Percentiles rank a stretch among this genome's conserved stretches.
phyloP scores from a whole-genome alignment of 2,797 vertebrate species.

The Thamnophis elegans region DNA sequence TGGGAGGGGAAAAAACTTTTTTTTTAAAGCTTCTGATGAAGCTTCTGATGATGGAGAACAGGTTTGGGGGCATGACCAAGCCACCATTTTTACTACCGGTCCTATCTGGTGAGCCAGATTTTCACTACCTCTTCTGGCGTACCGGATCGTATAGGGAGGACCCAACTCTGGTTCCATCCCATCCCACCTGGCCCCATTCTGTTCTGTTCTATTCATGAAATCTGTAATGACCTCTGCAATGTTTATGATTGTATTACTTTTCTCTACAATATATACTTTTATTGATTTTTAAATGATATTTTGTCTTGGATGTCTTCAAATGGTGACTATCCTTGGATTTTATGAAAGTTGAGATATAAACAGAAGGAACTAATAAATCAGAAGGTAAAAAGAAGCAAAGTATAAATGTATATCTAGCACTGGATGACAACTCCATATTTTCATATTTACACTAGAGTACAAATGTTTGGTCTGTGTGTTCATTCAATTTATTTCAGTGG shows the following conservation, averaged over 20 bases:
- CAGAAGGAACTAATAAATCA: background rate
- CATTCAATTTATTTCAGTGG: background rate
- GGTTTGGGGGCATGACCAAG: too few species aligned
- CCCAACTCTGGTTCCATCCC: background rate
- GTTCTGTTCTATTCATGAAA: background rate
- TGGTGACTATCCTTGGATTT: background rate
- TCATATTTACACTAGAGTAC: background rate
- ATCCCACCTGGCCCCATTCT: background rate
- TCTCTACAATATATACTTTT: background rate
- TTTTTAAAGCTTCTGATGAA: too few species aligned
- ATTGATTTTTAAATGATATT: background rate
- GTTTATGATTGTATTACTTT: background rate
- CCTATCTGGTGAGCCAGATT: too few species aligned
- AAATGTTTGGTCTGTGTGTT: background rate
- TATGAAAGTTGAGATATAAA: background rate
- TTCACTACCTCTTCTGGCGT: too few species aligned
- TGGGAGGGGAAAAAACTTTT: too few species aligned
- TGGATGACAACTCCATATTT: background rate
- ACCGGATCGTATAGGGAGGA: too few species aligned
- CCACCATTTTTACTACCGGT: too few species aligned
- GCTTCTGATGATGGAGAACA: too few species aligned
- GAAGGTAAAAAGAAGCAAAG: background rate
- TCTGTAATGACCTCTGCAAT: background rate
- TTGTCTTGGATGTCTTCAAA: background rate
- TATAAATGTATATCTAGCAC: background rate